Percentiles rank a stretch among this genome's conserved stretches.
Evolutionary conservation across 2,797 vertebrate species (phyloP).

Genomic region (Lepilemur septentrionalis): DNA sequence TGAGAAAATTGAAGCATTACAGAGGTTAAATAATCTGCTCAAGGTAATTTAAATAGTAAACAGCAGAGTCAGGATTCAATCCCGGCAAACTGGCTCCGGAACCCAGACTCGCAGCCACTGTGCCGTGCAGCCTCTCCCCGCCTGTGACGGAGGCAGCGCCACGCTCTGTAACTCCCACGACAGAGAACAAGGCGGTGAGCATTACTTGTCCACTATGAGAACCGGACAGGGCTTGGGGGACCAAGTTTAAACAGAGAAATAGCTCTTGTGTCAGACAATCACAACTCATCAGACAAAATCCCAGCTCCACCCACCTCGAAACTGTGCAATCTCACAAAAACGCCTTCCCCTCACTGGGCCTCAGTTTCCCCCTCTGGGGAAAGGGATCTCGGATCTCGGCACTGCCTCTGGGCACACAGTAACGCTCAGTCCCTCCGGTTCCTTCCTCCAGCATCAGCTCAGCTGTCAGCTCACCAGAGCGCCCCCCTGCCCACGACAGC

Average conservation of each 20-base stretch:
- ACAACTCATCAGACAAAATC: constrained; percentile 22
- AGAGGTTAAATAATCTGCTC: constrained; percentile 40
- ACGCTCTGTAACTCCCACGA: neutral
- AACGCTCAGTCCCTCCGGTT: neutral
- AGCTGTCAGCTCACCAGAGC: neutral
- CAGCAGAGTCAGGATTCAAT: constrained; percentile 13
- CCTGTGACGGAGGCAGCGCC: neutral
- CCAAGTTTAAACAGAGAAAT: constrained; percentile 20
- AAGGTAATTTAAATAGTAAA: constrained; percentile 46
- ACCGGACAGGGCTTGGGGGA: neutral
- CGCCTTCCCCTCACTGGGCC: neutral
- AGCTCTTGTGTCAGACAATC: neutral
- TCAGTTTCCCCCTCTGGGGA: neutral
- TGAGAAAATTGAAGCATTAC: constrained; percentile 39
- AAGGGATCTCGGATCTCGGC: neutral
- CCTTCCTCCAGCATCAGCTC: neutral
- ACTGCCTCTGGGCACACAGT: neutral
- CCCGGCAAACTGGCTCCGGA: neutral
- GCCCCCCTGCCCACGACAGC: neutral
- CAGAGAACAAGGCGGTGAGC: neutral
- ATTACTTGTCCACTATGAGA: neutral
- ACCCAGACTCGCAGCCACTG: neutral
- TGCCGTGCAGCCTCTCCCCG: neutral
- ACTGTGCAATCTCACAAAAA: neutral
- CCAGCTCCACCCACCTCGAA: neutral